Conservation (phyloP, 2,888 invertebrate genomes). For the Chalcosyrphus nemorum region DNA sequence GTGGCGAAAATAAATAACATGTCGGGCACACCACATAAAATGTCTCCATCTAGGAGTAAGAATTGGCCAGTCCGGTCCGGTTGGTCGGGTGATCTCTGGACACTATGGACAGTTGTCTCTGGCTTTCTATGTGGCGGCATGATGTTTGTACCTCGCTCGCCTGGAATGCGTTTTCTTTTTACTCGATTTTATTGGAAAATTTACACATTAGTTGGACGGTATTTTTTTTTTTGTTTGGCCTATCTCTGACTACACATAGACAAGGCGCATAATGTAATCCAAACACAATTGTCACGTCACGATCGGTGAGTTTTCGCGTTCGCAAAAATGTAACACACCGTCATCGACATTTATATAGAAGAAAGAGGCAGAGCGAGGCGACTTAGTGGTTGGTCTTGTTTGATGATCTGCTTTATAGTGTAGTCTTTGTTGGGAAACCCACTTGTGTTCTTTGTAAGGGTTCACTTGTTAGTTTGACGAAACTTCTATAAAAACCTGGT, state of each 20-base stretch:
- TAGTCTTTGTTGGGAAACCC: constrained; percentile 22
- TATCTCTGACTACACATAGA: constrained; percentile 61
- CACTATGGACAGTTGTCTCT: neutral
- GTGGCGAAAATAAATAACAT: constrained; percentile 71
- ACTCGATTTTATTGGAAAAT: constrained; percentile 63
- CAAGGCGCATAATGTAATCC: constrained; percentile 58
- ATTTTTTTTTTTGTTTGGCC: constrained; percentile 28
- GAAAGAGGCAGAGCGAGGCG: too few relatives aligned
- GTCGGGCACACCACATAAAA: constrained; percentile 66
- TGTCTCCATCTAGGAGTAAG: constrained; percentile 59
- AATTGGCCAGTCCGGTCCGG: too few relatives aligned
- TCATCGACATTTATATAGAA: constrained; percentile 15
- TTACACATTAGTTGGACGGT: constrained; percentile 43
- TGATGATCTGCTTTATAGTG: constrained; percentile 13
- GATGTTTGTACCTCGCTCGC: neutral
- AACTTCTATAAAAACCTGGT: too few relatives aligned
- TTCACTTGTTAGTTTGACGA: constrained; percentile 23
- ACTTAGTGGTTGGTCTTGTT: constrained; percentile 40
- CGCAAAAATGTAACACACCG: constrained; percentile 33
- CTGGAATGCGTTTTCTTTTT: constrained; percentile 37
- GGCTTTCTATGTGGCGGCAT: constrained; percentile 25
- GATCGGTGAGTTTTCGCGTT: constrained; percentile 47
- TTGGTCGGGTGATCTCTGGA: constrained; percentile 1
- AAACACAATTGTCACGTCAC: constrained; percentile 68
- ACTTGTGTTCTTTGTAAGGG: constrained; percentile 17